phyloP scores from a whole-genome alignment of 2,888 invertebrate species.

The Chrysolina americana region DNA sequence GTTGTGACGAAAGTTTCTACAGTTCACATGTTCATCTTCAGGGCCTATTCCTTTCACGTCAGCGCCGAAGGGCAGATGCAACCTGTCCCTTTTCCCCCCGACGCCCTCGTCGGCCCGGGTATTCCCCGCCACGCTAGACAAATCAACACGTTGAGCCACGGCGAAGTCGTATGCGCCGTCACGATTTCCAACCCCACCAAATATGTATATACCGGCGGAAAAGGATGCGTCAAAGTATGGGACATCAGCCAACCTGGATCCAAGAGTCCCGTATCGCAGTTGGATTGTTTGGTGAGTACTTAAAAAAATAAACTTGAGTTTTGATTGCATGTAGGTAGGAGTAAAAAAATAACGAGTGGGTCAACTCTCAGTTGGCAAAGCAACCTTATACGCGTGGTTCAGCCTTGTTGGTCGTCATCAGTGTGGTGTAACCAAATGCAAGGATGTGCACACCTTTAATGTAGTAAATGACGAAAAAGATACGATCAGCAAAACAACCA shows the following conservation, averaged over 20 bases:
- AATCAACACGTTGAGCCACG: conserved; percentile 92
- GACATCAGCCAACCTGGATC: conserved; percentile 83
- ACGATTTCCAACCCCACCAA: conserved; percentile 90
- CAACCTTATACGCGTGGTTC: too few species aligned
- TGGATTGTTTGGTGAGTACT: conserved; percentile 83
- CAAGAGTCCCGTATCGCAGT: conserved; percentile 85
- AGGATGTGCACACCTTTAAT: background rate
- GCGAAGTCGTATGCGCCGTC: conserved; percentile 98
- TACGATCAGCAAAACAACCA: too few species aligned
- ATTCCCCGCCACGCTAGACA: conserved; percentile 93
- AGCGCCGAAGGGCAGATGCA: conserved; percentile 89
- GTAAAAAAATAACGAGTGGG: too few species aligned
- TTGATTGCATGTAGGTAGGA: too few species aligned
- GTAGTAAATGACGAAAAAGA: too few species aligned
- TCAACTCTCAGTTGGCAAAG: too few species aligned
- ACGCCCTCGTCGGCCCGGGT: conserved; percentile 93
- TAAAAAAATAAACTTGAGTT: too few species aligned
- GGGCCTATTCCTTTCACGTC: conserved; percentile 95
- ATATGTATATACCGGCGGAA: conserved; percentile 98
- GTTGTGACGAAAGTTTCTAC: background rate
- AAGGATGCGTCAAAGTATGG: conserved; percentile 94
- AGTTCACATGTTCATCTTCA: conserved; percentile 60
- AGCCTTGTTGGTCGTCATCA: too few species aligned
- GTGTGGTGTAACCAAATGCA: background rate
- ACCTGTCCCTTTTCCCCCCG: conserved; percentile 95